Percentiles rank a stretch among this genome's conserved stretches.
These are phyloP conservation scores for Ptychoptera contaminata DNA, from an alignment of 2,888 invertebrate genomes.

Conservation along the genomic window DNA sequence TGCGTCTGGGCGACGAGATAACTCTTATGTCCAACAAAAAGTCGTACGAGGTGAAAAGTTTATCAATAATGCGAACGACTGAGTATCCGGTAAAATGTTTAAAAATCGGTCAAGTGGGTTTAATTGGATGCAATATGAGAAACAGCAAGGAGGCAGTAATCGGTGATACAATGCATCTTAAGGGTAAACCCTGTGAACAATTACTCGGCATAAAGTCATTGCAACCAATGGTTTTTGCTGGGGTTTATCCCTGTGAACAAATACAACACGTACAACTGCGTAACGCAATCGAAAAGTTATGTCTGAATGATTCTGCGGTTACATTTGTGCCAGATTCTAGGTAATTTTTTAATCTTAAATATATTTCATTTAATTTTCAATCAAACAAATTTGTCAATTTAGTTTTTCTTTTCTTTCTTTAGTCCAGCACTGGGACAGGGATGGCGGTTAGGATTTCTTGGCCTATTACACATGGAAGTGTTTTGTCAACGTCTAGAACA, in stretches of 20 bases:
- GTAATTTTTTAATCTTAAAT: too few relatives aligned
- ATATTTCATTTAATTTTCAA: too few relatives aligned
- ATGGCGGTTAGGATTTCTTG: slow-evolving; percentile 77
- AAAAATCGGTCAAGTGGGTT: slow-evolving; percentile 81
- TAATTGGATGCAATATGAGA: slow-evolving; percentile 67
- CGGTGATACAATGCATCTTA: slow-evolving; percentile 57
- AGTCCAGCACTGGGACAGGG: slow-evolving; percentile 80
- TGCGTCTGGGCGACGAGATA: slow-evolving; percentile 61
- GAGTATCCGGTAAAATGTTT: slow-evolving; percentile 48
- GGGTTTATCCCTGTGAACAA: slow-evolving; percentile 76
- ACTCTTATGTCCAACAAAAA: slow-evolving; percentile 55
- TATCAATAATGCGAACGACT: slow-evolving; percentile 66
- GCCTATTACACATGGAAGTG: slow-evolving; percentile 75
- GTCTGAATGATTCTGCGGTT: slow-evolving; percentile 90
- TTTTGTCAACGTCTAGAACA: slow-evolving; percentile 74
- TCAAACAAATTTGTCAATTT: too few relatives aligned
- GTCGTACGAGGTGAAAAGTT: slow-evolving; percentile 58
- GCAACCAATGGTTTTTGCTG: slow-evolving; percentile 75
- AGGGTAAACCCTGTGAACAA: slow-evolving; percentile 37
- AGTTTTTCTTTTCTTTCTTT: too few relatives aligned
- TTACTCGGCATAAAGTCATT: slow-evolving; percentile 48
- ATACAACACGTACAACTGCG: slow-evolving; percentile 60
- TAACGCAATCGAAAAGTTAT: slow-evolving; percentile 75
- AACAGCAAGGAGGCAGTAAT: slow-evolving; percentile 54
- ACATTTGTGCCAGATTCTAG: slow-evolving; percentile 55